Base-by-base conservation (phyloP, 2,888 invertebrate species). In the Cyaniris semiargus region DNA sequence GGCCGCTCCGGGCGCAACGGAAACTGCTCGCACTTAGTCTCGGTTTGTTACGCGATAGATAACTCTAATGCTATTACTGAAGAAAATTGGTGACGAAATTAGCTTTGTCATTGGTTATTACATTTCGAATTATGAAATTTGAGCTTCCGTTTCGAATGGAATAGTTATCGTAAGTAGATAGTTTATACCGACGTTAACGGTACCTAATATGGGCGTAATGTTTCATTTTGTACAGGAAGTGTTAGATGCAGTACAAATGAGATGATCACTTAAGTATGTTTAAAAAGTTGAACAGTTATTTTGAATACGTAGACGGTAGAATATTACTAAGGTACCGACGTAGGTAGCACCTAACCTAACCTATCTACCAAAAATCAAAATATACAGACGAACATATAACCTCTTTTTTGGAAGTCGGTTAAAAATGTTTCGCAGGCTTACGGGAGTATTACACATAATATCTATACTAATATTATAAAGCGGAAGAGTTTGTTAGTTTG, bases 21-120 rank as follows among this genome's bases (percentile, higher is more conserved):
- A 90, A 90, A 89, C 89, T 77, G 87, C 91, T 91, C 83, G 89
- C 91, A 92, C 91, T 92, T 92, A 90, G 93, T 92, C 88, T 90
- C 91, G 92, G 87, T 92, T 93, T 91, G 92, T 93, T 93, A 91
- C 89, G 84, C 88, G 84, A 86, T 85, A 86, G 86, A 87, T 89
- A 90, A 92, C 90, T 90, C 89, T 90, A 90, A 91, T 88, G 88
- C 86, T 89, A 89, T 90, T 90, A 90, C 76, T 78, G 60, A 71
- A 76, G 71, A 76, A 74, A 74, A 74, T 78, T 76, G 76, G 48
- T 76, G 71, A 76, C 76, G 76, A 76, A 76, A 76, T 76, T 72
- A 38, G 72, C 56, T 38, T 38, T 76, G 76, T 79, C 74, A 71
- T 70, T 71, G 58, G 44, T 66, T 48, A 72, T 58, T 48, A 74